phyloP scores from a whole-genome alignment of 1,140 invertebrate species.

The Polypedilum pembai region DNA sequence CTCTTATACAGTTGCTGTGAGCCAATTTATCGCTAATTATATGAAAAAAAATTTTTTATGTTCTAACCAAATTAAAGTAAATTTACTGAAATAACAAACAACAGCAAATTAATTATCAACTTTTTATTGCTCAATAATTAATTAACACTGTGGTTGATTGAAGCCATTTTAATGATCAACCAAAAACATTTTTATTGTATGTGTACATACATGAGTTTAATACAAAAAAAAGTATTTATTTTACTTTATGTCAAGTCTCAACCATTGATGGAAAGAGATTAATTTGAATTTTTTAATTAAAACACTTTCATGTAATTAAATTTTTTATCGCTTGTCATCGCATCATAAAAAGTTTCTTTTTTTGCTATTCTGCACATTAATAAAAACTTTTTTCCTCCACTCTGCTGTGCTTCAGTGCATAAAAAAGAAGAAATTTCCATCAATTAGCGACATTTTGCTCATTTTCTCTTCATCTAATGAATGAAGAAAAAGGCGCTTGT shows the following conservation, averaged over 20 bases:
- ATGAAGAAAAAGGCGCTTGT: neutral
- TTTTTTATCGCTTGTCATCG: conserved; percentile 23
- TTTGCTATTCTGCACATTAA: neutral
- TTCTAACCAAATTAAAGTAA: neutral
- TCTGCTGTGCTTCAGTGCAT: neutral
- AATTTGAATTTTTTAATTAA: conserved; percentile 28
- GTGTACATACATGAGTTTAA: neutral
- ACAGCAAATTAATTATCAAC: neutral
- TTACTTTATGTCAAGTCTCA: neutral
- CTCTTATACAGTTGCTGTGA: neutral
- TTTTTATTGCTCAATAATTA: neutral
- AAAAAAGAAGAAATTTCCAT: conserved; percentile 4
- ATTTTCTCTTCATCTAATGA: neutral
- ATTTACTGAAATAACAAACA: conserved; percentile 1
- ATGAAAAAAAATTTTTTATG: neutral
- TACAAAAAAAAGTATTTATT: neutral
- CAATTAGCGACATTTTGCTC: conserved; percentile 9
- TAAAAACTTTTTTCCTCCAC: conserved; percentile 3
- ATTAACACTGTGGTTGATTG: neutral
- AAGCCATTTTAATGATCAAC: no score
- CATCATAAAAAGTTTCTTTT: neutral
- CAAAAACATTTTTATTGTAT: neutral
- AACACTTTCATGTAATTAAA: conserved; percentile 24
- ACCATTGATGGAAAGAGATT: conserved; percentile 8
- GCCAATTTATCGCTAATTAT: conserved; percentile 13